Conservation (phyloP, 2,113 vertebrate species). For the Tricholaema leucomelas region DNA sequence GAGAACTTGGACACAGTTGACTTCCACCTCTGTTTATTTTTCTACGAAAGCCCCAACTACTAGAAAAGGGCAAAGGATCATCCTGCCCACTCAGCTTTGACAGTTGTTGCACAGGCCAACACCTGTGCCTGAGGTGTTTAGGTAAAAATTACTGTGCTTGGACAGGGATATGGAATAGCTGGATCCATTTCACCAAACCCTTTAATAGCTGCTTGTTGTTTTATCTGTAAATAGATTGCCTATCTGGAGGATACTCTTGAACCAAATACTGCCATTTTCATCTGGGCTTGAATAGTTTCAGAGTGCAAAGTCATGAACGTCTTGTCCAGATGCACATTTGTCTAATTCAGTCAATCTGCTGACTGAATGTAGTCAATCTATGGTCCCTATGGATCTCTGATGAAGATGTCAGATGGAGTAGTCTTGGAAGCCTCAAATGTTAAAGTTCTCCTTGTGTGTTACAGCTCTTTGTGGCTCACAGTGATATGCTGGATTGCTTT, state of each 20-base stretch:
- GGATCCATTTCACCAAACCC: background rate
- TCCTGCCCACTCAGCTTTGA: background rate
- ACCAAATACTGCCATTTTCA: background rate
- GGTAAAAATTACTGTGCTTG: background rate
- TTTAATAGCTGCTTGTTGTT: background rate
- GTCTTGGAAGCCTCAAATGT: background rate
- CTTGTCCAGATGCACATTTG: background rate
- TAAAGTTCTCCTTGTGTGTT: background rate
- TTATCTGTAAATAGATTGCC: background rate
- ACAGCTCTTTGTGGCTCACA: background rate
- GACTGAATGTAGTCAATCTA: too few species aligned
- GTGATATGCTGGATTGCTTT: background rate
- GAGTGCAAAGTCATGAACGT: background rate
- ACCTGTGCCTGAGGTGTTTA: background rate
- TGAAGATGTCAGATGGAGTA: background rate
- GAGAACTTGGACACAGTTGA: background rate
- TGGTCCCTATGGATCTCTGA: background rate
- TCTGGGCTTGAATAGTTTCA: background rate
- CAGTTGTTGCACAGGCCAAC: fast-evolving
- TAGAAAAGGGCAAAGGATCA: background rate
- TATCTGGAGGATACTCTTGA: background rate
- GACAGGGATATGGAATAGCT: background rate
- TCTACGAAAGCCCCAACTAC: background rate
- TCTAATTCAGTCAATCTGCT: background rate
- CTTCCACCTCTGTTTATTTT: background rate